Evolutionary conservation across 1,140 invertebrate species (phyloP).

Genomic region (Lanistes nyassanus): DNA sequence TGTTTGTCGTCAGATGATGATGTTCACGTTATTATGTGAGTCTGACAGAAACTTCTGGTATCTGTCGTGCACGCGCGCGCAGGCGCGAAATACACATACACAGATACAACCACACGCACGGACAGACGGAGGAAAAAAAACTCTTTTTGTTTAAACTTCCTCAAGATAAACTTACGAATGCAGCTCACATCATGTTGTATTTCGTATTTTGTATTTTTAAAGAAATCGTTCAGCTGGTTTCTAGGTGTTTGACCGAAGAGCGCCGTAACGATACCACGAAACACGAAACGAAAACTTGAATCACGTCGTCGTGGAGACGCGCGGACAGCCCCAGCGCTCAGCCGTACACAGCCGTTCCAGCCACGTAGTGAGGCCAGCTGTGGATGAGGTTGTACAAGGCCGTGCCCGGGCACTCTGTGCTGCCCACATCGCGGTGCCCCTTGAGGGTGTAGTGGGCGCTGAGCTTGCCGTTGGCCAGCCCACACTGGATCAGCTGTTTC

Average conservation of each 20-base stretch:
- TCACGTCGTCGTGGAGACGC: too few relatives aligned
- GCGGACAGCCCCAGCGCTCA: too few relatives aligned
- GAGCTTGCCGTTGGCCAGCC: constrained; percentile 41
- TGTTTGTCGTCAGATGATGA: neutral
- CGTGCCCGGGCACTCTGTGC: constrained; percentile 45
- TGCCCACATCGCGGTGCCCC: constrained; percentile 49
- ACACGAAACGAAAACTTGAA: too few relatives aligned
- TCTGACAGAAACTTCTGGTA: neutral
- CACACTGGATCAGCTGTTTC: constrained; percentile 47
- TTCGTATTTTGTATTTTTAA: too few relatives aligned
- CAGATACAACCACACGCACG: neutral
- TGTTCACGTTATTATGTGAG: neutral
- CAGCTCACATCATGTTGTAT: too few relatives aligned
- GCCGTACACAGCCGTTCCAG: neutral
- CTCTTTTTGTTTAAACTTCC: too few relatives aligned
- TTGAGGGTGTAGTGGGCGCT: constrained; percentile 38
- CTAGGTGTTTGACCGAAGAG: too few relatives aligned
- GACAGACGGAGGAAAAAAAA: neutral
- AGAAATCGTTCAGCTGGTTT: too few relatives aligned
- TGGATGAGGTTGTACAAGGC: constrained; percentile 69
- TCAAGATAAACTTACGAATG: neutral
- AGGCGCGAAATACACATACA: neutral
- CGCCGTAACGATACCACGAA: too few relatives aligned
- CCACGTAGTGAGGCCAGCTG: constrained; percentile 29
- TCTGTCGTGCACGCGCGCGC: neutral